Evolutionary conservation across 2,888 invertebrate genomes (phyloP).

Genomic region (Ecdyonurus torrentis): DNA sequence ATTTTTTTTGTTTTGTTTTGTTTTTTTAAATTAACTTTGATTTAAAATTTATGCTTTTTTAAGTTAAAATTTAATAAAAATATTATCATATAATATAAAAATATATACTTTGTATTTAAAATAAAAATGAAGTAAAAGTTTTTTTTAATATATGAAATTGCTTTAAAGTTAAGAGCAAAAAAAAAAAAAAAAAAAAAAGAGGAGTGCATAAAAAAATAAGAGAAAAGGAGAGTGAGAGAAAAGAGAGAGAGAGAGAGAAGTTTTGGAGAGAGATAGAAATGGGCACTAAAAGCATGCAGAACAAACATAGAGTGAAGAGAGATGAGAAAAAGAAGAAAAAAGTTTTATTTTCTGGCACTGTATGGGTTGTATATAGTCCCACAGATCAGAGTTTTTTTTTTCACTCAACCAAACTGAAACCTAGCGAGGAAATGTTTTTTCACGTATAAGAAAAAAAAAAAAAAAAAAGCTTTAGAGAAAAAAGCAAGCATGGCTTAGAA

Average conservation of each 20-base stretch:
- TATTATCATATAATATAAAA: too few relatives aligned
- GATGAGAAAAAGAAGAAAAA: background rate
- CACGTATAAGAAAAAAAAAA: too few relatives aligned
- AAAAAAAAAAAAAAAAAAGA: too few relatives aligned
- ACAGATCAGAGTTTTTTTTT: background rate
- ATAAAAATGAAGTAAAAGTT: too few relatives aligned
- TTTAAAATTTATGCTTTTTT: too few relatives aligned
- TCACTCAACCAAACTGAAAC: background rate
- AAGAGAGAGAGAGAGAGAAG: too few relatives aligned
- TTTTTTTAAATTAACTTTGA: too few relatives aligned
- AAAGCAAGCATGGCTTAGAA: background rate
- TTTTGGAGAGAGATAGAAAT: background rate
- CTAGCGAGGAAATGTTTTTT: background rate
- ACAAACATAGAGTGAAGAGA: background rate
- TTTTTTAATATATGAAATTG: background rate
- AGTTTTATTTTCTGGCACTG: background rate
- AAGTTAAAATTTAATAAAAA: too few relatives aligned
- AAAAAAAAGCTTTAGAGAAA: background rate
- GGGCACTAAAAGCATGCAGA: background rate
- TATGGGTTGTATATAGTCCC: too few relatives aligned
- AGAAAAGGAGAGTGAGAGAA: background rate
- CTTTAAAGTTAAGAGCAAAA: background rate
- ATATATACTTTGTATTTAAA: too few relatives aligned
- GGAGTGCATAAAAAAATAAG: background rate
- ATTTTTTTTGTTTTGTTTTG: too few relatives aligned